Base-by-base conservation (phyloP, 2,888 invertebrate genomes). In the Chesias legatella region DNA sequence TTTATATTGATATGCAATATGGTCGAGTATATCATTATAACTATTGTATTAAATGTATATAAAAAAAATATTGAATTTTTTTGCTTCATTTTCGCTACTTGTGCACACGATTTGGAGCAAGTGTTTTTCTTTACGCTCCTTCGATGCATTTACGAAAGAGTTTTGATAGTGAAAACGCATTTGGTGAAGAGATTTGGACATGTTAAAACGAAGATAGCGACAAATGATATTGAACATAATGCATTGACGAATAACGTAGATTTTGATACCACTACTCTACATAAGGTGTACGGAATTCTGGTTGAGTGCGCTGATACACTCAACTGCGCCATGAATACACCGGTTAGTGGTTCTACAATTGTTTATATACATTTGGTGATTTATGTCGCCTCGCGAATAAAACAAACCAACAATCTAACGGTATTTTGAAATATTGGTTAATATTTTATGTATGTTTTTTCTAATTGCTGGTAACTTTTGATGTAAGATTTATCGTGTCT, bases 251-350 rank as follows among this genome's bases (percentile, higher is more conserved):
- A 66, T 9, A 73, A 71, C 48, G 50, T 48, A 7, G 42, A 58
- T 24, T 55, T 74, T 4, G 66, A 74, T 51, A 61, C 72, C 22
- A 61, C 48, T 45, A 63, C 70, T 21, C 48, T 79, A 41, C 77
- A 79, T 41, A 62, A 59, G 46, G 63, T 63, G 7, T 81, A 79
- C 48, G 77, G 74, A 48, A 48, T 63, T 36, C 58, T 81, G 40
- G 67, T 79, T 50, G 70, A 70, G 46, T 72, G 70, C 45, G 60
- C 77, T 1, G 63, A 67, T 26, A 58, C 69, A 50, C 61, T 79
- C 1, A 80, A 74, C 49, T 59, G 58, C 11, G 45, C 71, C 13
- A 74, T 81, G 66, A 69, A 64, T 58, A 55, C 77, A 21, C 69
- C 76, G 61, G 80, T 82, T n/a, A n/a, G n/a, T n/a, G n/a, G n/a